Base-by-base conservation (phyloP, 2,797 vertebrate genomes). In the Halcyon leucocephala region DNA sequence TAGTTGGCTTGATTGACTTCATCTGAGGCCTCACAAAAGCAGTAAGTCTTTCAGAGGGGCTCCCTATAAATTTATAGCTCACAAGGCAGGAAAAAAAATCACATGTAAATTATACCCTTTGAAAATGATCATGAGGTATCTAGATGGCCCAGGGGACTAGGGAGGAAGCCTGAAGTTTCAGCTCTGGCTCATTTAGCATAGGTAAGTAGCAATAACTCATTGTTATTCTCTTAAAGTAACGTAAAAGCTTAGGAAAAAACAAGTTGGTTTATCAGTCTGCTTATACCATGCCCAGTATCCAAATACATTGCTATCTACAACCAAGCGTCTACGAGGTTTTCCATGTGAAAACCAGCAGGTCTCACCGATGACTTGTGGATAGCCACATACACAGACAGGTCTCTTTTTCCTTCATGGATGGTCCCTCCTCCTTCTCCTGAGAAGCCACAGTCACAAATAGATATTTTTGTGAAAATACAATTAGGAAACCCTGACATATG, bases 81-180 rank as follows among this genome's bases (percentile, higher is more conserved):
- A 95, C 41, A 49, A 93, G 74, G 74, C 95, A 90, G 70, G 66
- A 49, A 83, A 61, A 86, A 88, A 95, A 95, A 86, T 58, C 89
- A 94, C 92, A 92, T 96, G 91, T 96, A 96, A 96, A 96, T 96
- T 89, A 97, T 94, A 95, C 74, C 91, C 93, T 97, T 86, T 96
- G 93, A 95, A 95, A 95, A 95, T 92, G 71, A 78, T 95, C 94
- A 90, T 85, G 93, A 95, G 81, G 74, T 95, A 85, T 91, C 52
- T 58, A 93, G 90, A 65, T 78, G 83, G 71, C 93, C 88, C 95
- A 82, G 42, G 92, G 89, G 95, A 95, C 48, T 52, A 41, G 58
- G 5, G 4, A 93, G 78, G 78, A 93, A 95, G 86, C 58, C 76
- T 95, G 67, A 88, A 95, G 88, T 92, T 95, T 95, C 88, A 71